phyloP scores from a whole-genome alignment of 2,797 vertebrate genomes.

The Tenualosa thibaudeaui region DNA sequence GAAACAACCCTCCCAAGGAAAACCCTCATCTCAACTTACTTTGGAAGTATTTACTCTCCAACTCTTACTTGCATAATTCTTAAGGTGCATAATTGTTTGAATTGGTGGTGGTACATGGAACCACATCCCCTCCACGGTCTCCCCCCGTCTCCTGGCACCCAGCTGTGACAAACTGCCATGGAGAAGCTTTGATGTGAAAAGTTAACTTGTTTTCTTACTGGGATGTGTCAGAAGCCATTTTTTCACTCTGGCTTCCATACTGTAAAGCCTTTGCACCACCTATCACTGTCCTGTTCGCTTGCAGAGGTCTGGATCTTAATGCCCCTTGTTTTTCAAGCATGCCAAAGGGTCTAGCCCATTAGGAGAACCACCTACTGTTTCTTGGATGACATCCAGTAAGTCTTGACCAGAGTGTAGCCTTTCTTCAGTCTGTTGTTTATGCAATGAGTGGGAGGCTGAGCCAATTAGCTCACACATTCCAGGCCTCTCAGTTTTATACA shows the following conservation, averaged over 20 bases:
- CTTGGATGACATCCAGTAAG: slow-evolving; percentile 47
- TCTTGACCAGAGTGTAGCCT: slow-evolving; percentile 40
- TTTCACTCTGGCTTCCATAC: slow-evolving; percentile 58
- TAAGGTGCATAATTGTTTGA: slow-evolving; percentile 53
- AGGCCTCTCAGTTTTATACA: neutral
- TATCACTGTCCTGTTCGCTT: slow-evolving; percentile 47
- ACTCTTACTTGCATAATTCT: slow-evolving; percentile 1
- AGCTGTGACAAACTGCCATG: slow-evolving; percentile 54
- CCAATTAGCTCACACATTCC: slow-evolving; percentile 35
- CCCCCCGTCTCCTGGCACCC: slow-evolving; percentile 35
- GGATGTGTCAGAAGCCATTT: slow-evolving; percentile 62
- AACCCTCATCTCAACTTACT: slow-evolving; percentile 23
- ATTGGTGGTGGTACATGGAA: slow-evolving; percentile 53
- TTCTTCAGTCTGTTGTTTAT: slow-evolving; percentile 41
- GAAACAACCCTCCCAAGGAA: neutral
- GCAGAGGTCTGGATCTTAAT: slow-evolving; percentile 50
- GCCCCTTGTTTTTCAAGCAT: slow-evolving; percentile 41
- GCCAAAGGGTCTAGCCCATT: slow-evolving; percentile 57
- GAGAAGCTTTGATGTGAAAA: slow-evolving; percentile 57
- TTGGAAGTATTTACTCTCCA: neutral
- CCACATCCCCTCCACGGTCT: slow-evolving; percentile 30
- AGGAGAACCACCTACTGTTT: slow-evolving; percentile 56
- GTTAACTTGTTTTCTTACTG: slow-evolving; percentile 54
- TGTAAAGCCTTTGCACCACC: slow-evolving; percentile 56
- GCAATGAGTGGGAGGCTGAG: slow-evolving; percentile 42